Conservation (phyloP, 2,888 invertebrate genomes). For the Campaea margaritaria region DNA sequence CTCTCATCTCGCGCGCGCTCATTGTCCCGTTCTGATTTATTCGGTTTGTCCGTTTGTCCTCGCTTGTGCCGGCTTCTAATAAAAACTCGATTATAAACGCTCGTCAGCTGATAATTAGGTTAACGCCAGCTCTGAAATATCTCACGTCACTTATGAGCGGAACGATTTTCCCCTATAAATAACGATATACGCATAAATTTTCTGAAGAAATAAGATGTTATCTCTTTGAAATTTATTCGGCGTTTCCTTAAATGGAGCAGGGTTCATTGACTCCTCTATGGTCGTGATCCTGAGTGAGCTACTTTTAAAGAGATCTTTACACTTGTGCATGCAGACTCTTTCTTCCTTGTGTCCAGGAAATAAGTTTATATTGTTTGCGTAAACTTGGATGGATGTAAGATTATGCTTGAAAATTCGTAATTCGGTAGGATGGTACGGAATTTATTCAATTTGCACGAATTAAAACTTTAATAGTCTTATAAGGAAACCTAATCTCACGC, state of each 20-base stretch:
- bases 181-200: slow-evolving; percentile 22
- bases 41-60: slow-evolving; percentile 36
- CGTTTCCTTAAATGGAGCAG: slow-evolving; percentile 49
- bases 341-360: too few relatives aligned
- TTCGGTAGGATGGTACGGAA: too few relatives aligned
- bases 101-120: slow-evolving; percentile 52
- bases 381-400: too few relatives aligned
- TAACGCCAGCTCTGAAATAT: slow-evolving; percentile 30
- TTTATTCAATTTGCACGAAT: too few relatives aligned
- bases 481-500: too few relatives aligned
- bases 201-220: slow-evolving; percentile 33
- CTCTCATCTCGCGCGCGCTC: slow-evolving; percentile 73
- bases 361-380: too few relatives aligned
- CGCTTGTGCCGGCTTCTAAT: slow-evolving; percentile 58
- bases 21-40: slow-evolving; percentile 80
- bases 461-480: too few relatives aligned
- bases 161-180: slow-evolving; percentile 23
- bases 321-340: slow-evolving; percentile 4
- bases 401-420: too few relatives aligned
- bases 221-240: slow-evolving; percentile 26
- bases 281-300: slow-evolving; percentile 43
- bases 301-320: slow-evolving; percentile 38
- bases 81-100: slow-evolving; percentile 50
- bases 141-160: slow-evolving; percentile 8
- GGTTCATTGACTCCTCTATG: slow-evolving; percentile 50